Evolutionary conservation across 2,888 invertebrate species (phyloP).

Genomic region (Limnephilus auricula): DNA sequence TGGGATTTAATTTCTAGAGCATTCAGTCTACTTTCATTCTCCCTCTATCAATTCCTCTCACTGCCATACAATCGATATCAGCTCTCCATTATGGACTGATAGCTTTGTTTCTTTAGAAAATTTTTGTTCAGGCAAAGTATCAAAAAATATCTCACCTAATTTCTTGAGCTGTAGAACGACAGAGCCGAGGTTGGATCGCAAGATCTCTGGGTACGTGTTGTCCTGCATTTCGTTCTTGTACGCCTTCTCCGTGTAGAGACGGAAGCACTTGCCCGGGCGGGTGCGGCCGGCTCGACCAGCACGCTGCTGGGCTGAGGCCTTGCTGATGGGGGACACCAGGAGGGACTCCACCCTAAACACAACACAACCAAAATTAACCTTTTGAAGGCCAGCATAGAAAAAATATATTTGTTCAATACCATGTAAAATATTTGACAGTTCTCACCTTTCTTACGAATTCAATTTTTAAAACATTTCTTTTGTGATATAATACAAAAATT

Average conservation of each 20-base stretch:
- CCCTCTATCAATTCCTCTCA: too few species aligned
- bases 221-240: slow-evolving; percentile 97
- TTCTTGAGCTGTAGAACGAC: slow-evolving; percentile 99
- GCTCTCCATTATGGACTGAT: too few species aligned
- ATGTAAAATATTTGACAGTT: too few species aligned
- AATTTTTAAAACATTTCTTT: too few species aligned
- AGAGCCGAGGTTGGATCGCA: slow-evolving; percentile 93
- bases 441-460: too few species aligned
- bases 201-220: slow-evolving; percentile 98
- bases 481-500: too few species aligned
- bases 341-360: slow-evolving; percentile 93
- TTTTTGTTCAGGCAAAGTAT: not conserved
- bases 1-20: too few species aligned
- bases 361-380: not conserved
- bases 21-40: too few species aligned
- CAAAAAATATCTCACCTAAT: slow-evolving; percentile 74
- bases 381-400: too few species aligned
- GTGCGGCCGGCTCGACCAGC: slow-evolving; percentile 99
- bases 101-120: not conserved
- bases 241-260: slow-evolving; percentile 92
- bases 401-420: too few species aligned
- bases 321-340: slow-evolving; percentile 98
- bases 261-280: slow-evolving; percentile 98
- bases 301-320: slow-evolving; percentile 98
- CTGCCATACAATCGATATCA: too few species aligned